Percentiles rank a stretch among this genome's conserved stretches.
These are phyloP conservation scores for Alethe diademata DNA, from an alignment of 2,113 vertebrate species.

Conservation along the genomic window DNA sequence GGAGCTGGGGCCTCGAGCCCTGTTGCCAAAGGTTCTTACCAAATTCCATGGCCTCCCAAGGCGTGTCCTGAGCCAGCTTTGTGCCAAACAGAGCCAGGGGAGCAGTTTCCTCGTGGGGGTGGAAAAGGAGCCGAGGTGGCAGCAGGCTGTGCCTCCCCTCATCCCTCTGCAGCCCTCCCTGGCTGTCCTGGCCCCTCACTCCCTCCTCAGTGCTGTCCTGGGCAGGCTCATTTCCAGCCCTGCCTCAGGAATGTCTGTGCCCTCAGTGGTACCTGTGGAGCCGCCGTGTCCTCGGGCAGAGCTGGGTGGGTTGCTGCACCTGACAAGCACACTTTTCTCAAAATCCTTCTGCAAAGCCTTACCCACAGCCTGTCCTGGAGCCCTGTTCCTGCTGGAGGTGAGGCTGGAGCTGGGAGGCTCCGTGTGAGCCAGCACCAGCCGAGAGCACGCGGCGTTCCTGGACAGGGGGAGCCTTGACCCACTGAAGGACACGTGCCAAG, in stretches of 20 bases:
- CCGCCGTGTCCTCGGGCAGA: fast-evolving
- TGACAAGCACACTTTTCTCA: not conserved
- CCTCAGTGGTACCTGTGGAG: not conserved
- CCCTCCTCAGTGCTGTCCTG: not conserved
- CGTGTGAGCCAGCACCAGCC: not conserved
- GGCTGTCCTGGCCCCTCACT: not conserved
- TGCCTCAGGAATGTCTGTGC: not conserved
- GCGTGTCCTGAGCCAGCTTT: not conserved
- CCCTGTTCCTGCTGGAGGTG: fast-evolving
- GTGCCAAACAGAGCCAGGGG: not conserved
- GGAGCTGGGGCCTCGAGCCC: not conserved
- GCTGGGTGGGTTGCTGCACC: not conserved
- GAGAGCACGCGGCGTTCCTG: fast-evolving
- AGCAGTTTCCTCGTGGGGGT: not conserved
- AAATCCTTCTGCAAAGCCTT: not conserved
- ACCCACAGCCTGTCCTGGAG: not conserved
- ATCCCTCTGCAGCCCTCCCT: not conserved
- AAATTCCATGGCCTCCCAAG: not conserved
- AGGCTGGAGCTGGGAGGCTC: not conserved
- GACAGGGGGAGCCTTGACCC: not conserved
- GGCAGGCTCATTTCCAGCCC: not conserved
- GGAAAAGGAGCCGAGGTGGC: not conserved
- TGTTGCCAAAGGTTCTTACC: not conserved
- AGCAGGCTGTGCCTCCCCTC: not conserved
- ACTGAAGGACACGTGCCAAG: not conserved